A percentile compares a stretch with the other conserved stretches of the same genome.
These are phyloP conservation scores for Trogon surrucura DNA, from an alignment of 2,113 vertebrate species.

Conservation along the genomic window DNA sequence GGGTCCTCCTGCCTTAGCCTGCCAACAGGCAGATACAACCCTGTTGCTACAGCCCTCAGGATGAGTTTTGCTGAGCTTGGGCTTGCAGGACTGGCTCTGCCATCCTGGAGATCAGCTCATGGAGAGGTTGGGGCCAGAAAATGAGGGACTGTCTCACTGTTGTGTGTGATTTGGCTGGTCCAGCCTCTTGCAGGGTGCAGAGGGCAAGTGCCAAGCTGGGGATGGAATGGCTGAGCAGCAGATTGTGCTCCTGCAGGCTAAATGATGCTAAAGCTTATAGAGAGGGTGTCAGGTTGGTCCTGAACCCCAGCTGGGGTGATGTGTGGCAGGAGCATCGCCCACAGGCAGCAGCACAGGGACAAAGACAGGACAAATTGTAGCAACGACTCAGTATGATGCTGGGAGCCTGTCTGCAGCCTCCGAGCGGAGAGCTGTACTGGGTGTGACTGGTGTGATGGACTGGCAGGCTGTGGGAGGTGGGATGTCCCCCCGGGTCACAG, in stretches of 20 bases:
- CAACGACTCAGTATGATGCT: rapidly evolving
- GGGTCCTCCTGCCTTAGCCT: not conserved
- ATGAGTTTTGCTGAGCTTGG: not conserved
- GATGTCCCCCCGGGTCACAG: rapidly evolving
- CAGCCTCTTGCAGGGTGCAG: not conserved
- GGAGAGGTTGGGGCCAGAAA: not conserved
- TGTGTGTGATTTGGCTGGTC: not conserved
- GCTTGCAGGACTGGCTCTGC: not conserved
- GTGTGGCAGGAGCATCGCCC: not conserved
- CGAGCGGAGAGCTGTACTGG: not conserved
- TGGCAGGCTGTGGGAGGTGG: not conserved
- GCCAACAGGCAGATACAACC: not conserved
- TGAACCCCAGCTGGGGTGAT: not conserved
- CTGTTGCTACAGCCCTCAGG: not conserved
- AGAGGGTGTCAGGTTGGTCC: not conserved
- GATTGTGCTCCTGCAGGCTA: not conserved
- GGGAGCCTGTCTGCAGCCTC: not conserved
- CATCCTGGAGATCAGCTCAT: not conserved
- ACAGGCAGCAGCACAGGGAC: not conserved
- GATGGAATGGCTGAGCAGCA: not conserved
- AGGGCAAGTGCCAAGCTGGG: not conserved
- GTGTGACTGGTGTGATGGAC: not conserved
- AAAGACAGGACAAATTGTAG: not conserved
- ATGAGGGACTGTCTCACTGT: not conserved
- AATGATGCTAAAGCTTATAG: not conserved